Evolutionary conservation across 2,797 vertebrate genomes (phyloP).

Genomic region (Muscicapa comitata): DNA sequence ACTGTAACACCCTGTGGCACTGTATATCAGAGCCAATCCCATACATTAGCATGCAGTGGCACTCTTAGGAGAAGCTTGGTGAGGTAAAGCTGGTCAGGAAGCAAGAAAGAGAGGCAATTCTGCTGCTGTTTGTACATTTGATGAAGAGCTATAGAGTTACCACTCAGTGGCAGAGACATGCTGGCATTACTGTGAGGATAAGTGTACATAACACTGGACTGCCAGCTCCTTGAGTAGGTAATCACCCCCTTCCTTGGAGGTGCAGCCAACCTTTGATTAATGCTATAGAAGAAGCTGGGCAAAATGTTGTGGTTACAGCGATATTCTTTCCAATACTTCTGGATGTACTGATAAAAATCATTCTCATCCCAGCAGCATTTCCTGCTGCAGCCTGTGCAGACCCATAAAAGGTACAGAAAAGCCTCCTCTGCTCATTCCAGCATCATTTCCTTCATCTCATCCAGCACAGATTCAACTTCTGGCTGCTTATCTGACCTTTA

Average conservation of each 20-base stretch:
- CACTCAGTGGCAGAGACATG: background rate
- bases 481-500: background rate
- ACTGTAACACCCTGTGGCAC: background rate
- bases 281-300: background rate
- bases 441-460: background rate
- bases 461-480: background rate
- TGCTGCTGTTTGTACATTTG: background rate
- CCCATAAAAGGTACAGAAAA: background rate
- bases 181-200: fast-evolving
- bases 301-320: background rate
- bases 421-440: background rate
- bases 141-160: background rate
- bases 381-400: background rate
- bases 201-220: background rate
- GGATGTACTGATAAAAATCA: background rate
- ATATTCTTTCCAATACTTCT: background rate
- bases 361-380: background rate
- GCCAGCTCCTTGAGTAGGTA: background rate
- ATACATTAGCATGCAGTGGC: background rate
- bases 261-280: background rate
- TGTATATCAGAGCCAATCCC: background rate
- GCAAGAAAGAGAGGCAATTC: background rate
- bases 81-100: background rate
- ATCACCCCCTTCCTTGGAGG: no score
- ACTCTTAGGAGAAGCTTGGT: background rate